Evolutionary conservation across 1,140 invertebrate species (phyloP).

Genomic region (Mercenaria mercenaria): DNA sequence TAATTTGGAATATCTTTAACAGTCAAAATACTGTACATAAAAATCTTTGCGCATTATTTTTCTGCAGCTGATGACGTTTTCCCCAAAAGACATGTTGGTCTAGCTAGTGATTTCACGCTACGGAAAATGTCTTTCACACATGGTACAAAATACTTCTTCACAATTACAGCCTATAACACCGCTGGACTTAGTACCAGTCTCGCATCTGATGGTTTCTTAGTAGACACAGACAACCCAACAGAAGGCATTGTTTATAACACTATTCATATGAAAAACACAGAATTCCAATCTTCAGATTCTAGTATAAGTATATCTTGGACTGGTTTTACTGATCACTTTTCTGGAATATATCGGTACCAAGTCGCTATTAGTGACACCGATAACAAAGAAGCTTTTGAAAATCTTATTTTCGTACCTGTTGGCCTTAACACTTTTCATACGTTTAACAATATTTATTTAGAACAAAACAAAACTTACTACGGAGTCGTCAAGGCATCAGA

Average conservation of each 20-base stretch:
- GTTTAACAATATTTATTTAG: constrained; percentile 29
- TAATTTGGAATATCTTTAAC: too few species aligned
- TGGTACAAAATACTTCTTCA: background rate
- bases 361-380: background rate
- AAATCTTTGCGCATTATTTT: too few species aligned
- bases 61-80: constrained; percentile 24
- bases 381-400: background rate
- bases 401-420: background rate
- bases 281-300: background rate
- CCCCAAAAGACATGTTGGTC: background rate
- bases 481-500: constrained; percentile 62
- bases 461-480: constrained; percentile 60
- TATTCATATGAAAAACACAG: background rate
- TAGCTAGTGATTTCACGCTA: background rate
- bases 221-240: background rate
- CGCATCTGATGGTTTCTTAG: background rate
- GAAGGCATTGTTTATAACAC: background rate
- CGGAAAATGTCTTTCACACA: background rate
- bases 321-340: constrained; percentile 1
- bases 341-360: background rate
- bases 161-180: constrained; percentile 5
- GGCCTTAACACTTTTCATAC: constrained; percentile 25
- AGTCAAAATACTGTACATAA: too few species aligned
- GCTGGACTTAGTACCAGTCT: background rate
- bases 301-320: background rate